Evolutionary conservation across 1,140 invertebrate genomes (phyloP), one percentile per base, ranked within the genome.

Genomic region (Dufourea novaeangliae): DNA sequence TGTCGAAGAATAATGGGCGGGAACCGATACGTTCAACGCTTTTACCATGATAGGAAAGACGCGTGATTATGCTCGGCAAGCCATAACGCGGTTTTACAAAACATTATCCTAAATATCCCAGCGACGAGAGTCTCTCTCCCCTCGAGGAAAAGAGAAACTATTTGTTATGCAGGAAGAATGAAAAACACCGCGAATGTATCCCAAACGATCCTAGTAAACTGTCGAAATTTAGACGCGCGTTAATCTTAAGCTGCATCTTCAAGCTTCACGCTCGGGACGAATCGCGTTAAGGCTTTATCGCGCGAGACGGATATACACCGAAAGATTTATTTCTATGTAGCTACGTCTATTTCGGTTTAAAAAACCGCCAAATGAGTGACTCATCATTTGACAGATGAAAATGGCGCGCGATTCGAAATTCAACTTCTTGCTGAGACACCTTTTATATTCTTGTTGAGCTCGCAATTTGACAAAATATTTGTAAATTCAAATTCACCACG

Each of bases 11-110:
- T 46, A 61, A 56, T 59, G 46, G 76, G 32, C 56, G 52, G 54
- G 62, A 74, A 68, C 68, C 34, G 50, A 82, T 78, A 66, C 20
- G n/a, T 50, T 63, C 14, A 20, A 37, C 54, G 56, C 39, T 77
- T 83, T 79, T 83, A 75, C 54, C 41, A n/a, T 37, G 59, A 79
- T 83, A 83, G 22, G 25, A 67, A 61, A n/a, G 37, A 12, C 41
- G 27, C 37, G 52, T 61, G 61, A 81, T 73, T 59, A 69, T 34
- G 52, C 54, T 67, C 52, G 44, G 44, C 34, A 61, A 17, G 50
- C 46, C 22, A 22, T 71, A 52, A 73, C 52, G 52, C 50, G 52
- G 57, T 46, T 56, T 83, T 66, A 34, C 20, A 34, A 67, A 56
- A 44, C 37, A 22, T 78, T 72, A 50, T 61, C 62, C 37, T 37